phyloP scores from a whole-genome alignment of 2,113 vertebrate species.

The Odobenus rosmarus region DNA sequence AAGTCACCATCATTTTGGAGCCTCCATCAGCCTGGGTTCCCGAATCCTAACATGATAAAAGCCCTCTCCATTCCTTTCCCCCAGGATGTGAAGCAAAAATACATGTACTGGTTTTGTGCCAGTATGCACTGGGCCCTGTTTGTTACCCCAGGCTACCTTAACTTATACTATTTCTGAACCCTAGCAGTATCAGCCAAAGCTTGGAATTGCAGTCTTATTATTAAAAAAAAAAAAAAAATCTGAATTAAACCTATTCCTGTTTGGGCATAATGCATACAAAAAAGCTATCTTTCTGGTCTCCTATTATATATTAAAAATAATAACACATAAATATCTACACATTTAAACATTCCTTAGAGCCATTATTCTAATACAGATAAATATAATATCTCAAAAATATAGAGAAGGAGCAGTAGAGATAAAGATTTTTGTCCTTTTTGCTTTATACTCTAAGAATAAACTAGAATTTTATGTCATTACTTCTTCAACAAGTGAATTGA shows the following conservation, averaged over 20 bases:
- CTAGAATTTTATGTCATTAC: background rate
- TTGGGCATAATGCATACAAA: background rate
- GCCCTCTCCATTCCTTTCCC: fast-evolving
- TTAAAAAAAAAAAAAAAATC: background rate
- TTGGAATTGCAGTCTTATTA: background rate
- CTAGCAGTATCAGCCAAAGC: background rate
- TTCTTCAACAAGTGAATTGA: background rate
- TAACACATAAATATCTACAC: background rate
- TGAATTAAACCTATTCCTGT: background rate
- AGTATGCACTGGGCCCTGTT: background rate
- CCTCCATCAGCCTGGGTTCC: background rate
- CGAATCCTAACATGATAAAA: background rate
- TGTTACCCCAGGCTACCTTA: background rate
- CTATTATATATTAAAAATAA: background rate
- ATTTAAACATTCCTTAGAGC: background rate
- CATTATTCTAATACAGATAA: background rate
- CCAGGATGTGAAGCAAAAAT: background rate
- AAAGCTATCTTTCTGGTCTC: background rate
- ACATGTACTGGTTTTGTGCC: background rate
- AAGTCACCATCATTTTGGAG: background rate
- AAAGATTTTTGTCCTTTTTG: background rate
- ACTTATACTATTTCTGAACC: background rate
- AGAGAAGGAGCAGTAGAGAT: background rate
- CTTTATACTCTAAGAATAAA: background rate
- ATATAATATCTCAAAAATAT: background rate